Base-by-base conservation (phyloP, 2,888 invertebrate species). In the Vanessa cardui region DNA sequence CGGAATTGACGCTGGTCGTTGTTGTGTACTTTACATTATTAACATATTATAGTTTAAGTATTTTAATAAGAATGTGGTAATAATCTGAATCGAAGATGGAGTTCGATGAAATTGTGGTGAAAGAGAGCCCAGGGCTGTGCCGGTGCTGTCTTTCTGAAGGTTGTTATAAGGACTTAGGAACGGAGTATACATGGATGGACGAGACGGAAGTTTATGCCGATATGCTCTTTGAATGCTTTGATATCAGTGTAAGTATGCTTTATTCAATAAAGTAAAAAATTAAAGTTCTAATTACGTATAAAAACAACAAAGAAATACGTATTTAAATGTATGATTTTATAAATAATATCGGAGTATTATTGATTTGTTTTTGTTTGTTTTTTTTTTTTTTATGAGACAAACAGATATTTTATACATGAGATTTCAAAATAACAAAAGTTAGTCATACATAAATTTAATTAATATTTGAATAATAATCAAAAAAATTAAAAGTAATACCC, bases 111-210 rank as follows among this genome's bases (percentile, higher is more conserved):
- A 85, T 92, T 39, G 82, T 88, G 18, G 88, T 92, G 66, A 92
- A 92, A 71, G 90, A 91, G 71, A 90, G 85, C 81, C 92, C 91
- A 63, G 92, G 92, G 56, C 78, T 92, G 0, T 92, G 92, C 86
- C 90, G 92, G 81, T 92, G 92, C 75, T 92, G 92, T 73, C 83
- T 92, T 3, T 91, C 92, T 0, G 92, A 92, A 75, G 92, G 92
- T 45, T 92, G 92, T 69, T 92, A 92, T 76, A 92, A 92, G 68
- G 92, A 92, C 68, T 74, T 92, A 65, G 85, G 88, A 0, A 77
- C 87, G 0, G 92, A 91, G 68, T 92, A 92, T 66, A 78, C 78
- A 66, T 92, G 92, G 92, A 90, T 92, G 90, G 88, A 83, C 50
- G 91, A 92, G 33, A 88, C 83, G 1, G 92, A 92, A 77, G 82